Conservation (phyloP, 2,888 invertebrate genomes). For the Epirrhoe alternata region DNA sequence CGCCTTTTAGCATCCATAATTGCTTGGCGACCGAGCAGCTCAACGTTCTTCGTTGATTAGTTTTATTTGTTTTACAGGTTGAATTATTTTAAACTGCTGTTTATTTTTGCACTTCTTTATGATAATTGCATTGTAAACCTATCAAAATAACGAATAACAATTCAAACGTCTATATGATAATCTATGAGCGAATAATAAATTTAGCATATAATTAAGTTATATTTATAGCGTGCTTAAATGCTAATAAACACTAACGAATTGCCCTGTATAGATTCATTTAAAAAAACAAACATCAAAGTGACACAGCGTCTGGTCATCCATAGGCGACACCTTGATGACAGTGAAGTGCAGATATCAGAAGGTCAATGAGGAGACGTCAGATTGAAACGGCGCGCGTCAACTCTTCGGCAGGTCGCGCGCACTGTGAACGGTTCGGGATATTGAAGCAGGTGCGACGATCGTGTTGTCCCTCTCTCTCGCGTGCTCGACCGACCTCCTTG, state of each 20-base stretch:
- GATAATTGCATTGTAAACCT: not conserved
- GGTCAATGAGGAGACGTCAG: conserved; percentile 82
- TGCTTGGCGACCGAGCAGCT: conserved; percentile 78
- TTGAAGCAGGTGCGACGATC: conserved; percentile 46
- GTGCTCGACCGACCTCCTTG: conserved; percentile 79
- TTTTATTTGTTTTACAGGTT: conserved; percentile 54
- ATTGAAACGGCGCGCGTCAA: conserved; percentile 69
- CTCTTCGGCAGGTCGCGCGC: conserved; percentile 63
- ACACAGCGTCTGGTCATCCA: conserved; percentile 28
- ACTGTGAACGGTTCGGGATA: conserved; percentile 47
- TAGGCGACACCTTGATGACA: conserved; percentile 55
- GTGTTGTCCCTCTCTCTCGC: conserved; percentile 65
- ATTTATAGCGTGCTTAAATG: not conserved
- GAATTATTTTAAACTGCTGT: conserved; percentile 26
- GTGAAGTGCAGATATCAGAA: conserved; percentile 80
- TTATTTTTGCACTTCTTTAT: conserved; percentile 24
- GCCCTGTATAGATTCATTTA: not conserved
- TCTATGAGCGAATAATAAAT: not conserved
- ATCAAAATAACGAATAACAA: not conserved
- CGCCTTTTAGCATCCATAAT: conserved; percentile 82
- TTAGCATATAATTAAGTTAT: not conserved
- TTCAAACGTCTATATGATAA: not conserved
- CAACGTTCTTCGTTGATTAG: conserved; percentile 73
- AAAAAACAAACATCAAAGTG: conserved; percentile 17
- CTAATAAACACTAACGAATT: not conserved